Conservation (phyloP, 2,888 invertebrate species). For the Drosophila sordidula region DNA sequence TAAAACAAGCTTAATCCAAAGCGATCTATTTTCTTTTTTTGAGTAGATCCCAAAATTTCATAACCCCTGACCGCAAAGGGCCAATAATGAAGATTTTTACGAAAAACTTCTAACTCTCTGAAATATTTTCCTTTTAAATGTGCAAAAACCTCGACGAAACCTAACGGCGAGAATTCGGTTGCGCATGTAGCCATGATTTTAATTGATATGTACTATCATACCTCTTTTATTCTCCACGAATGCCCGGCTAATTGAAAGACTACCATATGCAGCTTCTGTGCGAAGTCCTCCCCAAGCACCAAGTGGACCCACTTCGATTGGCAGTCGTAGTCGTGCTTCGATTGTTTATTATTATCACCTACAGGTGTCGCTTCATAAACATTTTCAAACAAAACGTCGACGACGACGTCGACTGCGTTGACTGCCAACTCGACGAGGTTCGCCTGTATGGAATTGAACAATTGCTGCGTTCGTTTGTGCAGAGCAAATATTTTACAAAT, state of each 20-base stretch:
- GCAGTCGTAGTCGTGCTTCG: conserved; percentile 65
- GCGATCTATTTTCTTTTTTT: too few relatives aligned
- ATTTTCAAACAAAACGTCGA: conserved; percentile 71
- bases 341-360: conserved; percentile 81
- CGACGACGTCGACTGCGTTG: conserved; percentile 27
- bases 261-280: conserved; percentile 27
- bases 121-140: too few relatives aligned
- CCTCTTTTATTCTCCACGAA: background rate
- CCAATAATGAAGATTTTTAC: too few relatives aligned
- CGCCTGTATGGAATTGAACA: conserved; percentile 74
- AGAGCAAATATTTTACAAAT: conserved; percentile 80
- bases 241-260: conserved; percentile 17
- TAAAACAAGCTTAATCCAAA: too few relatives aligned
- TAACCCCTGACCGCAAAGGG: too few relatives aligned
- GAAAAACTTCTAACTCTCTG: too few relatives aligned
- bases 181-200: background rate
- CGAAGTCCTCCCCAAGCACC: conserved; percentile 9
- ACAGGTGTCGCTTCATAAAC: conserved; percentile 80
- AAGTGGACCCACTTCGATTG: conserved; percentile 63
- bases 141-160: too few relatives aligned
- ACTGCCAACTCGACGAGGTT: conserved; percentile 37
- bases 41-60: too few relatives aligned
- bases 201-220: background rate
- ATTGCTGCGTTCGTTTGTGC: conserved; percentile 78
- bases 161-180: too few relatives aligned